Evolutionary conservation across 2,888 invertebrate species (phyloP), one percentile per base, ranked within the genome.

Genomic region (Trimorus sp.): DNA sequence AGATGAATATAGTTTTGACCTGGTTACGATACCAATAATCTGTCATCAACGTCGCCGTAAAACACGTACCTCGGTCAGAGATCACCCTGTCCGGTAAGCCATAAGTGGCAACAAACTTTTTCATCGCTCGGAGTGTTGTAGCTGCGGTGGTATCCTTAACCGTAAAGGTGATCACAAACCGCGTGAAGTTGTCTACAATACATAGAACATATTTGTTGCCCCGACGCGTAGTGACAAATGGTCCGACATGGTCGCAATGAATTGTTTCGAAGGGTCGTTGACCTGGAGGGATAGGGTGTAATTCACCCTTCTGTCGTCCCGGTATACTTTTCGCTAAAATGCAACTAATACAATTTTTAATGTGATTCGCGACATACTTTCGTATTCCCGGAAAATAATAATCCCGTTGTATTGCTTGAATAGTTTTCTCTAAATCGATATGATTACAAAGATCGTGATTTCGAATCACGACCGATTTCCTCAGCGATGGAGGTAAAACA

Each of bases 271-370:
- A 87, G 5, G 86, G 86, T 49, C 85, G 48, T 15, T 45, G 59
- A 11, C 83, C 87, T 0, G 83, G 83, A 0, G 84, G 83, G 14
- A 86, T 84, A 42, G 84, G 85, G 48, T 87, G 85, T 5, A 87
- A 54, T 6, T 77, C 63, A 8, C 85, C 85, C 2, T 51, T 70
- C 73, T 80, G 79, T 38, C 68, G 80, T 7, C 87, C 86, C 1
- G 75, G 63, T 38, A 58, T 71, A 7, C 16, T 16, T 66, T 86
- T 86, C 9, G 49, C 78, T 45, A 84, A n/a, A 4, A 83, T 73
- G 69, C 86, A 88, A 15, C 84, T 79, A 6, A 87, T 12, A 73
- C 87, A 88, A 6, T 63, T 40, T 1, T 37, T 11, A 11, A 87
- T 81, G 56, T 86, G 84, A 9, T 59, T 12, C 42, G 73, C 37